phyloP scores from a whole-genome alignment of 2,888 invertebrate genomes.

The Invenusta paracnida region DNA sequence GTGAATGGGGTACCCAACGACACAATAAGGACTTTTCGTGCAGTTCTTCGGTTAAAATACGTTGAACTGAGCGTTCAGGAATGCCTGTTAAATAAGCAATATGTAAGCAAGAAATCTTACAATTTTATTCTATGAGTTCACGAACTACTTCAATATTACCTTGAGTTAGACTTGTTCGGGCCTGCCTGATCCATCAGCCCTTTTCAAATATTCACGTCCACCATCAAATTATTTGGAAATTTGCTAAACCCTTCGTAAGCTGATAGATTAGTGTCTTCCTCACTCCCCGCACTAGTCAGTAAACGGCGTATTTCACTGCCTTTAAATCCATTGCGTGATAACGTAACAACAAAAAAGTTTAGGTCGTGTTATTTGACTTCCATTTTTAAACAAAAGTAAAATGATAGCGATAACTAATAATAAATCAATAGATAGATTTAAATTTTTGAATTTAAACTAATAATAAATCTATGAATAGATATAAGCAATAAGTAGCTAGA shows the following conservation, averaged over 20 bases:
- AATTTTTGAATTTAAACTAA: constrained; percentile 28
- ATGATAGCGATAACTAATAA: constrained; percentile 25
- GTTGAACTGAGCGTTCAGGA: constrained; percentile 21
- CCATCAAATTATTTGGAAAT: constrained; percentile 16
- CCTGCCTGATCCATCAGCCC: constrained; percentile 18
- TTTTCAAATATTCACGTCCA: constrained; percentile 10
- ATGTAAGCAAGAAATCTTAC: constrained; percentile 17
- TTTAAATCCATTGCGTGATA: constrained; percentile 26
- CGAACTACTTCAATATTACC: constrained; percentile 4
- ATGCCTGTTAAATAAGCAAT: constrained; percentile 17
- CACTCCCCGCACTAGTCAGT: constrained; percentile 17
- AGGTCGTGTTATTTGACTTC: constrained; percentile 12
- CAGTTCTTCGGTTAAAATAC: constrained; percentile 26
- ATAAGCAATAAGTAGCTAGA: constrained; percentile 23
- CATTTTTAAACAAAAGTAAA: constrained; percentile 22
- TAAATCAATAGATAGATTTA: constrained; percentile 3
- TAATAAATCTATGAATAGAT: constrained; percentile 6
- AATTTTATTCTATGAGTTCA: constrained; percentile 15
- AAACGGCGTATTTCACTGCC: constrained; percentile 26
- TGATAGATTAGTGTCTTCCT: constrained; percentile 11
- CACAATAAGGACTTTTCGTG: constrained; percentile 16
- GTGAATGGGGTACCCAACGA: constrained; percentile 26
- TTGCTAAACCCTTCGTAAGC: constrained; percentile 21
- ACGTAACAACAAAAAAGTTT: constrained; percentile 26
- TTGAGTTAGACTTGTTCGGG: constrained; percentile 26